phyloP scores from a whole-genome alignment of 2,888 invertebrate species.

The Pristionchus mayeri region DNA sequence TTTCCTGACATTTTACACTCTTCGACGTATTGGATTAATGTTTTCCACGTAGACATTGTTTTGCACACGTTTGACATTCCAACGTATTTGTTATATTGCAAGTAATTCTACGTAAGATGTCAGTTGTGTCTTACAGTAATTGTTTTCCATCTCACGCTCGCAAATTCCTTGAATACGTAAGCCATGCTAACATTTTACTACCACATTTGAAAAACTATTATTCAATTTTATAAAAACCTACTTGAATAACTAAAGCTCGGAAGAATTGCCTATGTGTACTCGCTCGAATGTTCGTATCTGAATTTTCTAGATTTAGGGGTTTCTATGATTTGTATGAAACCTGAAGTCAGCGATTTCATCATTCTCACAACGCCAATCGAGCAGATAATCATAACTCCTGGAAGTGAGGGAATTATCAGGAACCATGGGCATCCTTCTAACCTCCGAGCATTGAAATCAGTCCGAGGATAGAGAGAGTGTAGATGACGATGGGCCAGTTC shows the following conservation, averaged over 20 bases:
- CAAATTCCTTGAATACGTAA: too few relatives aligned
- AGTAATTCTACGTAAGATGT: too few relatives aligned
- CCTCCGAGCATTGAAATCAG: constrained; percentile 23
- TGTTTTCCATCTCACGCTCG: too few relatives aligned
- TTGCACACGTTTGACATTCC: too few relatives aligned
- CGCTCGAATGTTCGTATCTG: neutral
- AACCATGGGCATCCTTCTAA: neutral
- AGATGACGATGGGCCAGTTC: constrained; percentile 28
- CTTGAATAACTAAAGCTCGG: constrained; percentile 14
- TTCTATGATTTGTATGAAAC: neutral
- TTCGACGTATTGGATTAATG: too few relatives aligned
- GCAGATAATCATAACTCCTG: constrained; percentile 40
- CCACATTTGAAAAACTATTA: too few relatives aligned
- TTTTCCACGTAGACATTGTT: too few relatives aligned
- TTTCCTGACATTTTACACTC: too few relatives aligned
- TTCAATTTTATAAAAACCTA: too few relatives aligned
- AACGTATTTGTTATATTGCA: too few relatives aligned
- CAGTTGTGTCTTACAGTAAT: too few relatives aligned
- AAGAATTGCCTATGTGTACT: constrained; percentile 29
- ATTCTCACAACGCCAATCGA: neutral
- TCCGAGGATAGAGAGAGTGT: constrained; percentile 39
- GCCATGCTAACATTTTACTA: too few relatives aligned
- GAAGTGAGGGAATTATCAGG: neutral
- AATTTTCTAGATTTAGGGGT: neutral
- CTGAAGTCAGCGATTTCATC: neutral